A percentile compares a stretch with the other conserved stretches of the same genome.
phyloP scores from a whole-genome alignment of 2,113 vertebrate species.

The Alosa alosa region DNA sequence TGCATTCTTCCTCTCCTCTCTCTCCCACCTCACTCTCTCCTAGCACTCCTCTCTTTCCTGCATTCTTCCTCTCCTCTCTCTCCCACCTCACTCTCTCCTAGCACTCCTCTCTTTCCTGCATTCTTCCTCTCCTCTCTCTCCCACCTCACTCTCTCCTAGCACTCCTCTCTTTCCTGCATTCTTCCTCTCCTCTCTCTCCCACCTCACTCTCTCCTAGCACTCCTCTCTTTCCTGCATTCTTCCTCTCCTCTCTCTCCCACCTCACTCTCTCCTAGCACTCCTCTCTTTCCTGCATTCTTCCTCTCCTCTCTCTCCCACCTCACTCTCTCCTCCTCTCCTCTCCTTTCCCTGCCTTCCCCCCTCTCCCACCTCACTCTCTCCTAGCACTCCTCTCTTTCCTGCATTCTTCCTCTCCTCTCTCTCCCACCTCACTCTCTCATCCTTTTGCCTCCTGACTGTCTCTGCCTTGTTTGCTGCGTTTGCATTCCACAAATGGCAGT shows the following conservation, averaged over 20 bases:
- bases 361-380: too few species aligned
- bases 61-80: neutral
- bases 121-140: neutral
- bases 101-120: neutral
- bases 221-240: neutral
- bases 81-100: too few species aligned
- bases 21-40: too few species aligned
- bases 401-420: neutral
- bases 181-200: neutral
- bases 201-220: too few species aligned
- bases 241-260: neutral
- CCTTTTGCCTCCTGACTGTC: neutral
- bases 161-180: neutral
- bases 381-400: neutral
- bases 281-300: neutral
- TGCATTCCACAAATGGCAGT: constrained; percentile 8
- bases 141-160: too few species aligned
- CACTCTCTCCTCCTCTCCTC: neutral
- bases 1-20: neutral
- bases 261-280: too few species aligned
- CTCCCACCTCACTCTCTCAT: neutral
- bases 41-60: neutral
- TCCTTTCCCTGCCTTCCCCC: neutral
- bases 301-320: neutral
- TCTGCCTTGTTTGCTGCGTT: constrained; percentile 19